Evolutionary conservation across 2,113 vertebrate species (phyloP).

Genomic region (Micromys minutus): DNA sequence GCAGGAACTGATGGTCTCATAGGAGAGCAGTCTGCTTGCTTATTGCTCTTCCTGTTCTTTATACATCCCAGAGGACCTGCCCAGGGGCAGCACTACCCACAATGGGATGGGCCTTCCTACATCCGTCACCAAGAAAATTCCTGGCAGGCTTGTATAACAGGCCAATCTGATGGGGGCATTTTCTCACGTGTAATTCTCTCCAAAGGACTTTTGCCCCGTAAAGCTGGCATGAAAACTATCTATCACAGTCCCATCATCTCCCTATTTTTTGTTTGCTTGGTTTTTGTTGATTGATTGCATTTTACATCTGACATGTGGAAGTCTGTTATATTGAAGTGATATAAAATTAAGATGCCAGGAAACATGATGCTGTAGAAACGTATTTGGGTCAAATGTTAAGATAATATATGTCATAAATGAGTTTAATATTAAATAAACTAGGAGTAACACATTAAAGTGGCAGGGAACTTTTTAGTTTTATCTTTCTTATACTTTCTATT

Average conservation of each 20-base stretch:
- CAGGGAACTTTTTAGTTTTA: neutral
- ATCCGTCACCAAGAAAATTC: neutral
- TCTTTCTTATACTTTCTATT: neutral
- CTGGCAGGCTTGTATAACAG: neutral
- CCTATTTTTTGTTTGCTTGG: neutral
- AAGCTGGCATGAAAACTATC: neutral
- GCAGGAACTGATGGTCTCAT: neutral
- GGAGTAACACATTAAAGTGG: neutral
- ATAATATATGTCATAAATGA: neutral
- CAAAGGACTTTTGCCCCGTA: neutral
- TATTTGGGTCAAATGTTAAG: slow-evolving; percentile 22
- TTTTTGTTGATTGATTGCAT: neutral
- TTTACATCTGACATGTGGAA: neutral
- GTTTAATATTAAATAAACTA: neutral
- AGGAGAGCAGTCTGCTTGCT: neutral
- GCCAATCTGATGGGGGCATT: neutral
- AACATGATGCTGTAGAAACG: slow-evolving; percentile 13
- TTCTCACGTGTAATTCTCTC: neutral
- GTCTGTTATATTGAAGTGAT: neutral
- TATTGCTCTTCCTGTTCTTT: neutral
- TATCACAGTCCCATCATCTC: neutral
- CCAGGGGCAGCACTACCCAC: neutral
- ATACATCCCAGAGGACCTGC: neutral
- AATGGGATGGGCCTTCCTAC: neutral
- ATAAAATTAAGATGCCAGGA: neutral